Evolutionary conservation across 2,113 vertebrate genomes (phyloP).

Genomic region (Beaufortia kweichowensis): DNA sequence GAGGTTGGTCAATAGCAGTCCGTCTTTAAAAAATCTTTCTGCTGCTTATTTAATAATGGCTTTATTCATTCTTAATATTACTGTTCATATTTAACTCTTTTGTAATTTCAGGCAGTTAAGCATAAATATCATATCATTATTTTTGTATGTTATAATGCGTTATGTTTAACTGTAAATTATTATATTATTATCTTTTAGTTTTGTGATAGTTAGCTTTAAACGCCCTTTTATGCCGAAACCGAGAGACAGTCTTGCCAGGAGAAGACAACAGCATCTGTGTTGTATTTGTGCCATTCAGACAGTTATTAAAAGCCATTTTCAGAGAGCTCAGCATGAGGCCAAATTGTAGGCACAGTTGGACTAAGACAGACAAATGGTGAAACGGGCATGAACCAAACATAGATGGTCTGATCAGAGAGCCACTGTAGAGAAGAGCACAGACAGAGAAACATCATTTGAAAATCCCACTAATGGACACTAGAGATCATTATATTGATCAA

Average conservation of each 20-base stretch:
- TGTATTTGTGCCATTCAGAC: constrained; percentile 46
- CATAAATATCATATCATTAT: too few species aligned
- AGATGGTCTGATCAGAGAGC: constrained; percentile 30
- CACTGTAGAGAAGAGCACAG: constrained; percentile 8
- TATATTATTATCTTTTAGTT: constrained; percentile 44
- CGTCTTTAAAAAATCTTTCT: constrained; percentile 24
- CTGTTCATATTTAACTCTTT: constrained; percentile 36
- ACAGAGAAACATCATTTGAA: constrained; percentile 27
- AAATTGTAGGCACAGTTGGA: constrained; percentile 49
- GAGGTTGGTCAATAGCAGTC: constrained; percentile 28
- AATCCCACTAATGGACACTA: neutral
- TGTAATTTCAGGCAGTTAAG: neutral
- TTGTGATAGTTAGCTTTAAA: constrained; percentile 40
- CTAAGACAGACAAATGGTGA: constrained; percentile 45
- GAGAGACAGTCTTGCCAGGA: constrained; percentile 21
- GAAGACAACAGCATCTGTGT: constrained; percentile 53
- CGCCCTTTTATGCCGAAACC: constrained; percentile 21
- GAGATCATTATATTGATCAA: too few species aligned
- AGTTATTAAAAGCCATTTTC: constrained; percentile 54
- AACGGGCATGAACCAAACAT: constrained; percentile 31
- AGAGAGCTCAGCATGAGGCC: constrained; percentile 46
- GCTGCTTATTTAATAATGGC: neutral
- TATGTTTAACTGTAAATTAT: neutral
- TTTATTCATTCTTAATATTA: constrained; percentile 2
- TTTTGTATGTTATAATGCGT: neutral